Evolutionary conservation across 2,797 vertebrate species (phyloP).

Genomic region (Natrix natrix): DNA sequence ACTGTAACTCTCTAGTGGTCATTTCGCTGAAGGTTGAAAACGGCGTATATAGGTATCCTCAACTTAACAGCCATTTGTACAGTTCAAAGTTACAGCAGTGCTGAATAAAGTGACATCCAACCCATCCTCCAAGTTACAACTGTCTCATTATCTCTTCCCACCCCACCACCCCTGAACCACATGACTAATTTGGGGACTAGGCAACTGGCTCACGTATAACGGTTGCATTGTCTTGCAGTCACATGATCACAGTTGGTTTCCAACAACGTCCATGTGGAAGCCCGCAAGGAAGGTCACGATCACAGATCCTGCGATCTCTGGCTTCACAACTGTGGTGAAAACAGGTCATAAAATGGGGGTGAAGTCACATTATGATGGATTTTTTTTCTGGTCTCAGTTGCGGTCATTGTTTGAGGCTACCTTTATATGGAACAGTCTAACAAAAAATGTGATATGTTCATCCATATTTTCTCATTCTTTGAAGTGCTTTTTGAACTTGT

Average conservation of each 20-base stretch:
- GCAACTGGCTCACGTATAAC: not conserved
- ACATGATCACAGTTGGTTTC: not conserved
- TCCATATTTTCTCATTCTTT: not conserved
- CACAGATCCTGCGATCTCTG: not conserved
- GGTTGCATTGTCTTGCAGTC: not conserved
- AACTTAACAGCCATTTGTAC: not conserved
- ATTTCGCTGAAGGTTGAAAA: slow-evolving; percentile 25
- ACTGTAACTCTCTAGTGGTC: not conserved
- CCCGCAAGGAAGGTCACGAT: not conserved
- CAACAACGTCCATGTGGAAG: not conserved
- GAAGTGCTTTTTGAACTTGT: slow-evolving; percentile 7
- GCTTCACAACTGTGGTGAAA: not conserved
- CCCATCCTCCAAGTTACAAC: not conserved
- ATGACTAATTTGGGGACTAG: not conserved
- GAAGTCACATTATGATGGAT: not conserved
- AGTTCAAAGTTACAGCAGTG: not conserved
- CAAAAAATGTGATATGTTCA: not conserved
- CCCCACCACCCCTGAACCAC: not conserved
- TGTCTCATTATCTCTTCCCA: not conserved
- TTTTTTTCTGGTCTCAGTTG: not conserved
- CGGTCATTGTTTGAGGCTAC: not conserved
- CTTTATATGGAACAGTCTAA: not conserved
- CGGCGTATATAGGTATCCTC: slow-evolving; percentile 2
- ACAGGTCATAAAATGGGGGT: not conserved
- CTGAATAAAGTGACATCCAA: not conserved